Base-by-base conservation (phyloP, 2,797 vertebrate genomes). In the Sebastes matsubarae region DNA sequence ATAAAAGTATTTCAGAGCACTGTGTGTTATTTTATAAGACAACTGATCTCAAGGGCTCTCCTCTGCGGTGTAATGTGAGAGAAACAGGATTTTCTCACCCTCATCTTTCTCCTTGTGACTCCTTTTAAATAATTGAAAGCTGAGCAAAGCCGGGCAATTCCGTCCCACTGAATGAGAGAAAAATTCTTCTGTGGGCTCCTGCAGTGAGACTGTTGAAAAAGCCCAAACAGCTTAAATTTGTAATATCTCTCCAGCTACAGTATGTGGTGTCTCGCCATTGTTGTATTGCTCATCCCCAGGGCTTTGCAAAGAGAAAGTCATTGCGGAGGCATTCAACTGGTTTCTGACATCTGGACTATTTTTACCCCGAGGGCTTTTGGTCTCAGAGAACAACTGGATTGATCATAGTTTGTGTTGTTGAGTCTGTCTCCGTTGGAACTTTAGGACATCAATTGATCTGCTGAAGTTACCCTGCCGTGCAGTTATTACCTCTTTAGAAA, bases 71-170 rank as follows among this genome's bases (percentile, higher is more conserved):
- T 87, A 87, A 91, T 90, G 79, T 85, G 75, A 78, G 73, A 88
- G 73, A 86, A 88, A 72, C n/a, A 14, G 80, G 74, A 90, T 88
- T 93, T 92, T 88, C 89, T 91, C 83, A 81, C 66, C 84, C 80
- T 85, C 80, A 63, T 89, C 75, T 84, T 80, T 82, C 87, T 87
- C 65, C 83, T 78, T 79, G 83, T 87, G 83, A 92, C 83, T 91
- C 54, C 79, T 92, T 92, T 93, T 88, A 87, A 91, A 95, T 94
- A 93, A 92, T 85, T 94, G 87, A 94, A 92, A 91, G 87, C 84
- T 60, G 84, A 89, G 85, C 61, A 90, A 93, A 92, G 88, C 87
- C 34, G 58, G 68, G 82, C 81, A 79, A 86, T 92, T 93, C 84
- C 81, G 72, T 88, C 76, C 72, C 61, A 32, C 58, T 81, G 81